Percentiles rank a stretch among this genome's conserved stretches.
Evolutionary conservation across 1,140 invertebrate species (phyloP).

Genomic region (Saxidomus purpurata): DNA sequence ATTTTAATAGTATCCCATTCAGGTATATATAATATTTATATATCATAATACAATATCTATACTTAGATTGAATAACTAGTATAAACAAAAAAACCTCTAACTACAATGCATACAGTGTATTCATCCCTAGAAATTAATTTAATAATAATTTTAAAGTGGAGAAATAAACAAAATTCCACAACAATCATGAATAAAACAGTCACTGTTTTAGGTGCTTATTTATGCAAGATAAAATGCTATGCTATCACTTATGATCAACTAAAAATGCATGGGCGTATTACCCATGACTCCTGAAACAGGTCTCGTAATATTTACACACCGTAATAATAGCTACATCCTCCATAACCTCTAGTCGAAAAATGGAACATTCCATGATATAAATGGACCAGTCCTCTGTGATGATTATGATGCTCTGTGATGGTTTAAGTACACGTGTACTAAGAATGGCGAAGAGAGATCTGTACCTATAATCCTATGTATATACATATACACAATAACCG

Average conservation of each 20-base stretch:
- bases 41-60: conserved; percentile 70
- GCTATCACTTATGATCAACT: conserved; percentile 40
- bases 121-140: conserved; percentile 51
- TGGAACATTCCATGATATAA: conserved; percentile 67
- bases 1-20: conserved; percentile 61
- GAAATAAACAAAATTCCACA: conserved; percentile 62
- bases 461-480: conserved; percentile 53
- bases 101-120: conserved; percentile 62
- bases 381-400: conserved; percentile 62
- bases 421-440: conserved; percentile 47
- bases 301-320: conserved; percentile 44
- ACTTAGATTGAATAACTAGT: conserved; percentile 61
- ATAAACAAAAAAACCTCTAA: conserved; percentile 55
- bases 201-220: conserved; percentile 38
- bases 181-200: conserved; percentile 67
- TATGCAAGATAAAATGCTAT: conserved; percentile 66
- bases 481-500: conserved; percentile 56
- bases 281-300: conserved; percentile 14
- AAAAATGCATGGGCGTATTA: conserved; percentile 2
- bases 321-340: conserved; percentile 52
- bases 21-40: conserved; percentile 66
- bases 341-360: conserved; percentile 44
- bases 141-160: conserved; percentile 56
- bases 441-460: conserved; percentile 51
- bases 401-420: conserved; percentile 65